A percentile compares a stretch with the other conserved stretches of the same genome.
Evolutionary conservation across 2,113 vertebrate species (phyloP).

Genomic region (Bufo gargarizans): DNA sequence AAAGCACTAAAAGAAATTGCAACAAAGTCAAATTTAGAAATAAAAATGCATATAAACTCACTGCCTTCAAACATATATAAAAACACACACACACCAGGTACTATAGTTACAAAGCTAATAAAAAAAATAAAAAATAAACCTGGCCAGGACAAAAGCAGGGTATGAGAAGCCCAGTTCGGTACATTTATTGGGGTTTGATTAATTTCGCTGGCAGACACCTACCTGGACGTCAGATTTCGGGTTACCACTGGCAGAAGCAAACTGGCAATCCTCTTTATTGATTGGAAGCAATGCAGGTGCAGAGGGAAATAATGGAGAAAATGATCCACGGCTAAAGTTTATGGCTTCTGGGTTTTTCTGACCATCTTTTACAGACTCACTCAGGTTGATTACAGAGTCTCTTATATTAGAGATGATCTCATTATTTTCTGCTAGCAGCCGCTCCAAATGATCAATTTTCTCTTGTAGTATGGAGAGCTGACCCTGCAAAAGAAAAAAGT

Average conservation of each 20-base stretch:
- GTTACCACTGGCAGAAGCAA: conserved; percentile 69
- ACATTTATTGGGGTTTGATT: not conserved
- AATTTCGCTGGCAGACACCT: conserved; percentile 32
- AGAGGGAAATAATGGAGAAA: conserved; percentile 62
- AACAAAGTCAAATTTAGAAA: too few species aligned
- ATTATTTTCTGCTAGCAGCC: conserved; percentile 87
- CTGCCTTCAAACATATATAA: too few species aligned
- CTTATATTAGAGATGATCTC: conserved; percentile 87
- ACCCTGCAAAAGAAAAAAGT: conserved; percentile 71
- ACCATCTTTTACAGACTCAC: conserved; percentile 78
- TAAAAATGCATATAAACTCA: too few species aligned
- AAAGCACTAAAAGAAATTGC: too few species aligned
- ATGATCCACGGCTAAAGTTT: conserved; percentile 73
- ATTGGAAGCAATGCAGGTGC: conserved; percentile 65
- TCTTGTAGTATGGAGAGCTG: conserved; percentile 86
- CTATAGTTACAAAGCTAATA: too few species aligned
- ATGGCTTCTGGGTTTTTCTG: conserved; percentile 68
- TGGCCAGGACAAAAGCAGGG: not conserved
- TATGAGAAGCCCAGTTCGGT: not conserved
- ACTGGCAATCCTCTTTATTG: conserved; percentile 74
- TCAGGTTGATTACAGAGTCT: conserved; percentile 83
- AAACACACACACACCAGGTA: too few species aligned
- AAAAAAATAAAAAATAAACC: too few species aligned
- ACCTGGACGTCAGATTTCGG: conserved; percentile 80
- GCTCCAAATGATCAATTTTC: conserved; percentile 91